Base-by-base conservation (phyloP, 2,797 vertebrate genomes). In the Cyclura pinguis region DNA sequence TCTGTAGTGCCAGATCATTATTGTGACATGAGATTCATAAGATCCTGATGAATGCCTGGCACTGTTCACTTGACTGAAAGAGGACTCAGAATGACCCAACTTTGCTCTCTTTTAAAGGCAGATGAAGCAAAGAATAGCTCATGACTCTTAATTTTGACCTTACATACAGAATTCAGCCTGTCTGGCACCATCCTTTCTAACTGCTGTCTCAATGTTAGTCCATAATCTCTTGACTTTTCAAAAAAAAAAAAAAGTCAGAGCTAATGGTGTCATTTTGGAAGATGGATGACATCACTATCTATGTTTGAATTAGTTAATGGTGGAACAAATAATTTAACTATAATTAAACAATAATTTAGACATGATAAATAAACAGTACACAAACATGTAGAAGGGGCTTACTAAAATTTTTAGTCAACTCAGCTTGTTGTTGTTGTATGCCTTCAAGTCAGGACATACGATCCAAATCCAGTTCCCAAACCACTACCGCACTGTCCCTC, bases 11-110 rank as follows among this genome's bases (percentile, higher is more conserved):
- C 92, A 92, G 92, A 94, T 67, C 59, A 84, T 94, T 91, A 91
- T 5, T 90, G 80, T 93, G 93, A 93, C 94, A 94, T 93, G 77
- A 89, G 90, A 95, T 95, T 86, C 50, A 81, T 62, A 91, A 95
- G 84, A 29, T 42, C 29, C n/a, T 92, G 67, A 94, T 93, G 93
- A 96, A 94, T 94, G 85, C 55, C 47, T 89, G 80, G 80, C 88
- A 91, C 91, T 95, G 81, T 93, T 94, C 55, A 77, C 80, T 27
- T 87, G 50, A 92, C 2, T 62, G 84, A 91, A 92, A 47, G 90
- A 93, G 81, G 32, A 59, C 35, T 84, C 91, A 88, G 84, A 92
- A 92, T 55, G 1, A 76, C 87, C 88, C 91, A 93, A 91, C 91
- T 88, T n/a, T 89, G 38, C 69, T 93, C 83, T 87, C 88, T 90